Evolutionary conservation across 2,113 vertebrate species (phyloP).

Genomic region (Alosa alosa): DNA sequence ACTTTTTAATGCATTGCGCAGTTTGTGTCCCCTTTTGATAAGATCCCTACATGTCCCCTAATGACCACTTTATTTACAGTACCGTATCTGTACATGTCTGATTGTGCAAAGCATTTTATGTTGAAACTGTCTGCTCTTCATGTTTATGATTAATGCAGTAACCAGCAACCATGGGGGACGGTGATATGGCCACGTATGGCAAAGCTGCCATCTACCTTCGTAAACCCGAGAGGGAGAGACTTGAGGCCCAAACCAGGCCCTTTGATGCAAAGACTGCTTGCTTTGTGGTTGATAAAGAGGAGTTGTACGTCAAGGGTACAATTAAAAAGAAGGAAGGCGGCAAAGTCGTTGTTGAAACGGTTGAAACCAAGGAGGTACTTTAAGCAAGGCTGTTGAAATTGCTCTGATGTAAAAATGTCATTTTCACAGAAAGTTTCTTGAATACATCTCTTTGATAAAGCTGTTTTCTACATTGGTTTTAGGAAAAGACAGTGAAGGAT

Average conservation of each 20-base stretch:
- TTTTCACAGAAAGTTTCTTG: not conserved
- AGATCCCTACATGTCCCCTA: too few species aligned
- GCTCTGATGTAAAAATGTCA: too few species aligned
- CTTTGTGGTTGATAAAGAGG: conserved; percentile 70
- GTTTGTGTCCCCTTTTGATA: too few species aligned
- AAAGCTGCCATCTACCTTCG: conserved; percentile 66
- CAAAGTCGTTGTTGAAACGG: conserved; percentile 72
- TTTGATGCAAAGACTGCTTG: conserved; percentile 79
- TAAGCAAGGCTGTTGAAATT: too few species aligned
- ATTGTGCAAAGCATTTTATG: too few species aligned
- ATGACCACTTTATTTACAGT: too few species aligned
- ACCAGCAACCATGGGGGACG: conserved; percentile 45
- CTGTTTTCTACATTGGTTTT: too few species aligned
- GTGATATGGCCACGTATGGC: conserved; percentile 47
- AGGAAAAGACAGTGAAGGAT: too few species aligned
- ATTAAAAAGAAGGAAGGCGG: conserved; percentile 71
- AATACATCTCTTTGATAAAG: conserved; percentile 24
- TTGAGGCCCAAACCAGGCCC: conserved; percentile 73
- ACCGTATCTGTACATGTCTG: too few species aligned
- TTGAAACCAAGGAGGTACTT: conserved; percentile 66
- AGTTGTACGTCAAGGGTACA: conserved; percentile 73
- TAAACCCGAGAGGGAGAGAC: conserved; percentile 74
- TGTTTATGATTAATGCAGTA: conserved; percentile 6
- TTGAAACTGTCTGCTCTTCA: too few species aligned
- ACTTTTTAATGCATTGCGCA: too few species aligned